Evolutionary conservation across 2,888 invertebrate genomes (phyloP).

Genomic region (Tetranychus truncatus): DNA sequence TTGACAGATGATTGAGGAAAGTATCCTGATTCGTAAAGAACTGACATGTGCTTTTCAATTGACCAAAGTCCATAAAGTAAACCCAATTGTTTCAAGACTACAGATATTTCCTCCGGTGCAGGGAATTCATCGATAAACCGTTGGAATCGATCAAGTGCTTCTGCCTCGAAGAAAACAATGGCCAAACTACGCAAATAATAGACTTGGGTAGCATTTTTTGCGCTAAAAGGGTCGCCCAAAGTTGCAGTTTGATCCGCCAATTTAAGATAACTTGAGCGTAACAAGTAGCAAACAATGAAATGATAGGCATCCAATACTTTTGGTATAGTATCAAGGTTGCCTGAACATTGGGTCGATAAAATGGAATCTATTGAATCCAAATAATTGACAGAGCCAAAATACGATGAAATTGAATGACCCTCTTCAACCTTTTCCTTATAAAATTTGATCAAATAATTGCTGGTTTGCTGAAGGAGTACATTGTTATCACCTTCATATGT

Average conservation of each 20-base stretch:
- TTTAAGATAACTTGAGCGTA: slow-evolving; percentile 43
- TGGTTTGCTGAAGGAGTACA: slow-evolving; percentile 69
- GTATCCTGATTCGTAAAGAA: slow-evolving; percentile 41
- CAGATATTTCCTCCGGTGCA: neutral
- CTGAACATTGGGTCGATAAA: slow-evolving; percentile 38
- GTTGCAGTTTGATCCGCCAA: slow-evolving; percentile 30
- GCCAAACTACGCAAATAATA: slow-evolving; percentile 59
- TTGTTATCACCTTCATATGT: slow-evolving; percentile 90
- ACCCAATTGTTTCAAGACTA: slow-evolving; percentile 31
- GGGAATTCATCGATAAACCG: slow-evolving; percentile 14
- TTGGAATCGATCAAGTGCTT: slow-evolving; percentile 16
- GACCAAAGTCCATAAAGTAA: slow-evolving; percentile 34
- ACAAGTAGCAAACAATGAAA: slow-evolving; percentile 25
- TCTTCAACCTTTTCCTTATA: slow-evolving; percentile 32
- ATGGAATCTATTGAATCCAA: slow-evolving; percentile 17
- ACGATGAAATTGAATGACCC: slow-evolving; percentile 26
- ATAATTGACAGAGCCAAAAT: slow-evolving; percentile 10
- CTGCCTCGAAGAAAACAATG: slow-evolving; percentile 53
- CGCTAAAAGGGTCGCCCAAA: slow-evolving; percentile 45
- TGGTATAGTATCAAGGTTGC: slow-evolving; percentile 17
- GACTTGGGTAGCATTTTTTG: slow-evolving; percentile 64
- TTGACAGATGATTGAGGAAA: slow-evolving; percentile 6
- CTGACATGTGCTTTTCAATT: slow-evolving; percentile 49
- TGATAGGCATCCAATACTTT: slow-evolving; percentile 27
- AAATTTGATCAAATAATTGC: slow-evolving; percentile 57